phyloP scores from a whole-genome alignment of 1,140 invertebrate genomes.

The Tetraneura akinire region DNA sequence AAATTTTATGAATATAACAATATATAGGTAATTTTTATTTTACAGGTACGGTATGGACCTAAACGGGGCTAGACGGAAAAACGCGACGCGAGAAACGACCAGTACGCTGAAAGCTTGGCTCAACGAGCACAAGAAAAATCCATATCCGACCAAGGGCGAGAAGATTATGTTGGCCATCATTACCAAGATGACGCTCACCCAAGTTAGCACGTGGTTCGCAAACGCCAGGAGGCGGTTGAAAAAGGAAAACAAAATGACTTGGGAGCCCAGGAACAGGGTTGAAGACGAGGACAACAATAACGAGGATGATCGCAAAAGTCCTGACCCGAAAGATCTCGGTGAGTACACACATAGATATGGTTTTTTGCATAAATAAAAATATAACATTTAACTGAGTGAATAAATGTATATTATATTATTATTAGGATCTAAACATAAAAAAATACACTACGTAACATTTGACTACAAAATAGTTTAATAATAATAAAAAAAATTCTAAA shows the following conservation, averaged over 20 bases:
- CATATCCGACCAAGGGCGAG: slow-evolving; percentile 97
- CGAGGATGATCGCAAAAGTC: slow-evolving; percentile 76
- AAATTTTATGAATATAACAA: too few species aligned
- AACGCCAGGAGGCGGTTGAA: slow-evolving; percentile 93
- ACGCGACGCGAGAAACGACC: slow-evolving; percentile 95
- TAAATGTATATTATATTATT: too few species aligned
- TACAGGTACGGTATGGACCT: slow-evolving; percentile 87
- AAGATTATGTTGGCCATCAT: slow-evolving; percentile 99
- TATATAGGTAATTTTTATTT: slow-evolving; percentile 57
- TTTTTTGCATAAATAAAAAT: too few species aligned
- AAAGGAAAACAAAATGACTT: slow-evolving; percentile 99
- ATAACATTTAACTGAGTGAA: too few species aligned
- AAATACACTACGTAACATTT: too few species aligned
- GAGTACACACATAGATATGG: background rate
- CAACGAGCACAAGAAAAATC: slow-evolving; percentile 98
- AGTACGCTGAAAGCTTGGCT: slow-evolving; percentile 97
- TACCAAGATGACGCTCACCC: slow-evolving; percentile 98
- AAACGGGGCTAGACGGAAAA: slow-evolving; percentile 89
- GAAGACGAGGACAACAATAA: slow-evolving; percentile 86
- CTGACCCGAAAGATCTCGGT: slow-evolving; percentile 74
- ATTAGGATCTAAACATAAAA: too few species aligned
- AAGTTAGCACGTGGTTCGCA: slow-evolving; percentile 98
- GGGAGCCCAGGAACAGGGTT: slow-evolving; percentile 88
- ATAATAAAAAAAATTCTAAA: too few species aligned
- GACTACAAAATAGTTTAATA: too few species aligned